Percentiles rank a stretch among this genome's conserved stretches.
Conservation (phyloP, 2,888 invertebrate genomes). For the Nymphalis urticae region DNA sequence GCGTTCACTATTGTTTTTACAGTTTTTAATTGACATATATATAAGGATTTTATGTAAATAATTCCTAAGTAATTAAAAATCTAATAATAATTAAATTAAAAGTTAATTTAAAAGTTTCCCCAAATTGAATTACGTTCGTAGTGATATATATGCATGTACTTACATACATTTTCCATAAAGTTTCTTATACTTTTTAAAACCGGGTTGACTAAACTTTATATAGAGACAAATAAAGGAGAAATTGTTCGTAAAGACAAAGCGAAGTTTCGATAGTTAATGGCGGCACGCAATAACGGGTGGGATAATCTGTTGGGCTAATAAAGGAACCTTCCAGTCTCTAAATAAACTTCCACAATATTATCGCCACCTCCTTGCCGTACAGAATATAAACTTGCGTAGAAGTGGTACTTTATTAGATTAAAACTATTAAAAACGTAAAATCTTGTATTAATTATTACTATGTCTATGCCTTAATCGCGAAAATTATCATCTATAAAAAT, state of each 20-base stretch:
- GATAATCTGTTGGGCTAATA: conserved; percentile 58
- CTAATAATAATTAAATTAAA: not conserved
- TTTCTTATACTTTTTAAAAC: conserved; percentile 5
- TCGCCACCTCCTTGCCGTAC: conserved; percentile 25
- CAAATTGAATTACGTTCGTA: no score
- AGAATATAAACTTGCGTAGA: conserved; percentile 9
- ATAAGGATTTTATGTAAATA: no score
- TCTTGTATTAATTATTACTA: not conserved
- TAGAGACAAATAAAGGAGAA: conserved; percentile 41
- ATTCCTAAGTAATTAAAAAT: no score
- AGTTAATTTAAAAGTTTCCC: not conserved
- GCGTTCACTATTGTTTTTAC: no score
- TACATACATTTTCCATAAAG: not conserved
- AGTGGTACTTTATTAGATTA: conserved; percentile 3
- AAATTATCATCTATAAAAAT: no score
- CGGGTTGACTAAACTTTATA: conserved; percentile 18
- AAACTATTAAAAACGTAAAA: not conserved
- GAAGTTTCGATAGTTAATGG: conserved; percentile 43
- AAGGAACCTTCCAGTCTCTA: conserved; percentile 49
- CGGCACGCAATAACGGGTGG: conserved; percentile 47
- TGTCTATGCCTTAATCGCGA: no score
- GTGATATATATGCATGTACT: not conserved
- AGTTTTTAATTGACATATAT: no score
- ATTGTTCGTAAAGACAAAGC: conserved; percentile 43
- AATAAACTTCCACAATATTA: conserved; percentile 47